Evolutionary conservation across 64 coral and sea anemone genomes (phyloP).

Genomic region (Anthopleura sola): DNA sequence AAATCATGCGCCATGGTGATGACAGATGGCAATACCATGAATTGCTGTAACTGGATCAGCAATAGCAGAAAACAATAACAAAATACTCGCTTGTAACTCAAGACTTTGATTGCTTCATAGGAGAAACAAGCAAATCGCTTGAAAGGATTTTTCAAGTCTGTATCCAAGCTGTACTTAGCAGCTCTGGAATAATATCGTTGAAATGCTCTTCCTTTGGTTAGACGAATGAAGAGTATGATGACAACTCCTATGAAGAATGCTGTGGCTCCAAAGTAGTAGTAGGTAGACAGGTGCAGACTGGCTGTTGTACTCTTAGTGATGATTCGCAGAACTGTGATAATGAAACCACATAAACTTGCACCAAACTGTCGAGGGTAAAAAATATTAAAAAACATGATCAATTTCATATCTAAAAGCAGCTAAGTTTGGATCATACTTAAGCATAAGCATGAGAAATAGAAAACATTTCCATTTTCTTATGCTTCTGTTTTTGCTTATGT

Average conservation of each 20-base stretch:
- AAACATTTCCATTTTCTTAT: no score
- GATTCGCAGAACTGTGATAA: constrained; percentile 72
- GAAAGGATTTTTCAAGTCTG: constrained; percentile 58
- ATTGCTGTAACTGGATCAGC: constrained; percentile 73
- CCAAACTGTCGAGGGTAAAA: constrained; percentile 51
- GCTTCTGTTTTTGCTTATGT: no score
- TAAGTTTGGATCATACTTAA: neutral
- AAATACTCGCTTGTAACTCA: constrained; percentile 84
- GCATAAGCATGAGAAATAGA: no score
- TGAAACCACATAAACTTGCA: constrained; percentile 68
- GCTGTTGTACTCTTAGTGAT: constrained; percentile 75
- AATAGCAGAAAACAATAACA: constrained; percentile 86
- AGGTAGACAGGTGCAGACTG: constrained; percentile 74
- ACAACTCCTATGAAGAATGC: constrained; percentile 61
- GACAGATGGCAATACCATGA: constrained; percentile 85
- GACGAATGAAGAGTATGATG: constrained; percentile 63
- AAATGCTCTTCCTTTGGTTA: constrained; percentile 68
- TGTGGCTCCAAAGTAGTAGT: constrained; percentile 81
- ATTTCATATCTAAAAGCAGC: no score
- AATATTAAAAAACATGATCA: neutral
- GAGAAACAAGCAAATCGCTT: constrained; percentile 65
- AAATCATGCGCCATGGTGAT: constrained; percentile 86
- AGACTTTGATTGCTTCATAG: constrained; percentile 68
- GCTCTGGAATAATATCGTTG: constrained; percentile 73
- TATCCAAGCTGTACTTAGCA: constrained; percentile 58